Evolutionary conservation across 2,113 vertebrate species (phyloP).

Genomic region (Tricholaema leucomelas): DNA sequence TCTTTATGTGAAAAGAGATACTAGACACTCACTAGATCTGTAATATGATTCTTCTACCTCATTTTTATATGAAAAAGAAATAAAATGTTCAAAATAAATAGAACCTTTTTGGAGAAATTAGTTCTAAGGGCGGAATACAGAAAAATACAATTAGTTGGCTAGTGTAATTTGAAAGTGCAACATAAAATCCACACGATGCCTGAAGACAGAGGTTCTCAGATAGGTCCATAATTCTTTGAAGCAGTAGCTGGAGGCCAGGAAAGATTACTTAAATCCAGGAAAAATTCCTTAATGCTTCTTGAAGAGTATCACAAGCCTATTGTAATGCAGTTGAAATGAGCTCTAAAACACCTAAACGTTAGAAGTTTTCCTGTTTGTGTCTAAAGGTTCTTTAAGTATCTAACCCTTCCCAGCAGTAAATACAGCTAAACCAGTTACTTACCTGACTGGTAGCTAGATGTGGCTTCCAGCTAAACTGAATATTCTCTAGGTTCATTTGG

Average conservation of each 20-base stretch:
- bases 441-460: background rate
- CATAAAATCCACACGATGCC: background rate
- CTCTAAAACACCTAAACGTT: background rate
- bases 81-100: background rate
- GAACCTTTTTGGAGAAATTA: background rate
- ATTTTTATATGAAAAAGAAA: background rate
- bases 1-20: background rate
- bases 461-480: background rate
- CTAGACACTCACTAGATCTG: too few relatives aligned
- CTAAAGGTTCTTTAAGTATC: background rate
- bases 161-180: background rate
- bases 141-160: background rate
- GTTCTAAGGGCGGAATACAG: background rate
- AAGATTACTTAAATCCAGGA: background rate
- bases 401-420: background rate
- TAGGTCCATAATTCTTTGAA: background rate
- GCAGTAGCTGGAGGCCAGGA: background rate
- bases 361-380: background rate
- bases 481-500: background rate
- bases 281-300: background rate
- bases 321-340: background rate
- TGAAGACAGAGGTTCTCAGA: background rate
- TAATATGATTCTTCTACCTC: fast-evolving
- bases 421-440: background rate
- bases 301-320: background rate